Evolutionary conservation across 2,797 vertebrate genomes (phyloP), one percentile per base, ranked within the genome.

Genomic region (Distichodus sexfasciatus): DNA sequence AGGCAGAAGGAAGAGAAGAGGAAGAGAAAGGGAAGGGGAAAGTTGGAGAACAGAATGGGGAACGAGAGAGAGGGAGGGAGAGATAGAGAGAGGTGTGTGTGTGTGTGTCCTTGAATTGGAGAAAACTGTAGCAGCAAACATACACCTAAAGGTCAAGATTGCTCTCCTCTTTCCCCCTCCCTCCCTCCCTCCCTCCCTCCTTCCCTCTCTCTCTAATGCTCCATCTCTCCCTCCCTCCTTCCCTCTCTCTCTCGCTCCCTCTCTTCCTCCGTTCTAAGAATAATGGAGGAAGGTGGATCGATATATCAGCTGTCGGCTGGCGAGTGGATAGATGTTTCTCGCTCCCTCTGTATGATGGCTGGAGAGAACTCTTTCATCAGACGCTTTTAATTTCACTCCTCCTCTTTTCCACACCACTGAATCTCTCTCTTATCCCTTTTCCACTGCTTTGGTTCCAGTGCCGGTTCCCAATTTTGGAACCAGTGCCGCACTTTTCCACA

Each of bases 231-330:
- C 82, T 86, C 67, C 26, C 79, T 81, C 33, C 7, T 50, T 6
- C 36, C 33, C 35, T 43, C 17, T 50, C 28, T 61, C 23, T 14
- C 47, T n/a, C 48, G 7, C 48, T 47, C 17, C 14, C 17, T 3
- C 15, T 10, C 43, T 8, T 2, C 3, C 12, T 6, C n/a, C 9
- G 6, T 54, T 15, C 36, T n/a, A 81, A 82, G 79, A 82, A 83
- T 83, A 74, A 74, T 69, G 46, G 72, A 83, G 71, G 72, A 1
- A 53, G 62, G 78, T 51, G 82, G 88, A 91, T 92, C 90, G 75
- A 91, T 90, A 89, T 86, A 89, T 90, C 85, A 86, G 74, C 76
- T 83, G 79, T 86, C 84, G 82, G 71, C 82, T 84, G 84, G 86
- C 86, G 84, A 84, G 60, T 76, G 74, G 82, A 75, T 47, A 40